Conservation (phyloP, 1,140 invertebrate genomes). For the Streblospio benedicti region DNA sequence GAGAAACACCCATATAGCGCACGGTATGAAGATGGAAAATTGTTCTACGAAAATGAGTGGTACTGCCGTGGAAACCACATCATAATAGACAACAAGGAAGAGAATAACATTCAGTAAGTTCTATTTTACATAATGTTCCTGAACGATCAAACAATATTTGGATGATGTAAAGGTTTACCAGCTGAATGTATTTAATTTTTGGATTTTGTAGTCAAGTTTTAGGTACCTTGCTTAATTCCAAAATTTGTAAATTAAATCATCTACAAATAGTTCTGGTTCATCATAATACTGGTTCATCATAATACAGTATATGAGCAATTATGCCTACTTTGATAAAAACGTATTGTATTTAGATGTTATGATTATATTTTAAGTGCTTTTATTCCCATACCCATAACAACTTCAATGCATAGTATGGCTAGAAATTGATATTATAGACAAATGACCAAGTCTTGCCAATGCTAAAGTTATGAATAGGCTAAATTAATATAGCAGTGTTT, state of each 20-base stretch:
- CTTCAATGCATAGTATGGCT: too few species aligned
- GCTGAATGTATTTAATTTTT: background rate
- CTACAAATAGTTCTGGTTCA: background rate
- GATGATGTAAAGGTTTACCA: background rate
- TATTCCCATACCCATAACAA: too few species aligned
- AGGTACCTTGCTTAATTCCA: background rate
- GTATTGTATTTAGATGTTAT: too few species aligned
- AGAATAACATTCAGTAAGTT: conserved; percentile 24
- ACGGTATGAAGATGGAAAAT: conserved; percentile 29
- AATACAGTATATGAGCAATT: too few species aligned
- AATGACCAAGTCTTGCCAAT: too few species aligned
- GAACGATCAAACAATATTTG: background rate
- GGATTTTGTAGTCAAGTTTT: background rate
- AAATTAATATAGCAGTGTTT: too few species aligned
- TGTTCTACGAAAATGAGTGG: conserved; percentile 26
- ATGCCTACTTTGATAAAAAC: too few species aligned
- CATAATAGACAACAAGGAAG: conserved; percentile 27
- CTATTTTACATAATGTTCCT: background rate
- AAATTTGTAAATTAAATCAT: background rate
- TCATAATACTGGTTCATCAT: background rate
- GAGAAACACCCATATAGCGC: conserved; percentile 21
- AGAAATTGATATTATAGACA: too few species aligned
- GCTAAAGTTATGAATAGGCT: too few species aligned
- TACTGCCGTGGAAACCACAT: conserved; percentile 27
- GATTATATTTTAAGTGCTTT: too few species aligned